These are phyloP conservation scores for Sericinus montela DNA, from an alignment of 2,888 invertebrate genomes.

Conservation along the genomic window DNA sequence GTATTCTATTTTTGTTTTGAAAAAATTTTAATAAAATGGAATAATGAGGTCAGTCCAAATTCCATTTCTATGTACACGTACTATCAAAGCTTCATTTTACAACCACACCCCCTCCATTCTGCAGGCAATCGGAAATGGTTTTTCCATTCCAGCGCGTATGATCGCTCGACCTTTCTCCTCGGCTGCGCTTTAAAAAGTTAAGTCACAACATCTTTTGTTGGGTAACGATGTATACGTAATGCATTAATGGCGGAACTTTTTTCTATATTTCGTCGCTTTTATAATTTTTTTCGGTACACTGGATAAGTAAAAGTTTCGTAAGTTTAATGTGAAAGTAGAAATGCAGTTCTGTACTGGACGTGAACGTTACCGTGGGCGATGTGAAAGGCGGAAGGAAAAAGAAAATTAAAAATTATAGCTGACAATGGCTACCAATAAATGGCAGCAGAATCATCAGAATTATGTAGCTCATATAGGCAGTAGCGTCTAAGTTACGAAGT, in stretches of 20 bases:
- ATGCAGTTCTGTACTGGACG: too few relatives aligned
- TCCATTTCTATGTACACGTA: background rate
- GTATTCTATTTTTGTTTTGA: too few relatives aligned
- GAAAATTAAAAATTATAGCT: too few relatives aligned
- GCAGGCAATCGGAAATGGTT: conserved; percentile 27
- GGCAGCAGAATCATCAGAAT: too few relatives aligned
- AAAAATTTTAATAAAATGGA: too few relatives aligned
- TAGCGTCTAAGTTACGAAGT: too few relatives aligned
- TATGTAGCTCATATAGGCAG: too few relatives aligned
- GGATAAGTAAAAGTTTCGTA: too few relatives aligned
- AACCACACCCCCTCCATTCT: conserved; percentile 1
- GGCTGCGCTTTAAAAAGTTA: conserved; percentile 24
- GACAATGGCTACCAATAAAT: too few relatives aligned
- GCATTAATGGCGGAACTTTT: conserved; percentile 22
- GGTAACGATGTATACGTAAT: conserved; percentile 35
- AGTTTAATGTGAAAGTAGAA: too few relatives aligned
- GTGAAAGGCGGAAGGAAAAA: too few relatives aligned
- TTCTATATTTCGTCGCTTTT: background rate
- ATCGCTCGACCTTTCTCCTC: conserved; percentile 23
- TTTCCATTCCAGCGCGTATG: conserved; percentile 29
- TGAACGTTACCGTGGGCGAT: too few relatives aligned
- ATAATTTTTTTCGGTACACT: background rate
- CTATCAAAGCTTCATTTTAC: background rate
- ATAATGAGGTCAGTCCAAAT: background rate
- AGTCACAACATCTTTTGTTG: conserved; percentile 24